Base-by-base conservation (phyloP, 2,797 vertebrate genomes). In the Danio choprae region DNA sequence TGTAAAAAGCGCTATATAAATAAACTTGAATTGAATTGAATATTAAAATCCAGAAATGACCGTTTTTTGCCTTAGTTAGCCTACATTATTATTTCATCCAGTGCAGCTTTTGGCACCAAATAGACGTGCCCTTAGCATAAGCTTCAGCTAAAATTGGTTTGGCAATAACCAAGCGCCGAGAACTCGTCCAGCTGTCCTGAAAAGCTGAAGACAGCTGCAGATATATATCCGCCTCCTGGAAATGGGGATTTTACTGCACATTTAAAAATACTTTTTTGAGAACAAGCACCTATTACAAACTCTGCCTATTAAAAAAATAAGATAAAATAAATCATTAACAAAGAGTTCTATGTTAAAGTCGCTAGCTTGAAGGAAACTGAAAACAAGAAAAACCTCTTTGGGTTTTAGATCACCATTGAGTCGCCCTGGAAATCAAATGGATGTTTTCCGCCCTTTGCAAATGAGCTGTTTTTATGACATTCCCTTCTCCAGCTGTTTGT, bases 401-500 rank as follows among this genome's bases (percentile, higher is more conserved):
- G 41, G 20, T 29, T 65, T 77, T 18, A 46, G 38, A 20, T 77
- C 8, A 44, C 9, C 0, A 2, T n/a, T 15, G 13, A 20, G 48
- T 11, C 46, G 41, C 43, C 9, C 5, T 7, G 13, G 22, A 68
- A 50, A 71, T 38, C 4, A 46, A 43, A 12, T 56, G 16, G 29
- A 40, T 69, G 16, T 38, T 71, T 41, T 22, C 0, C 4, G 36
- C 5, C 20, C 15, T 22, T 56, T 56, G 9, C 22, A 69, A 51
- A 50, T n/a, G 46, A 69, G 29, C n/a, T 12, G 5, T 50, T 38
- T 36, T 48, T 41, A 22, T n/a, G 15, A n/a, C 44, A 46, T 46
- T 74, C 58, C 20, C 48, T 53, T 79, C 38, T 56, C 68, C 59
- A 72, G 68, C 59, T 79, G 77, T 72, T 64, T 10, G 36, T 40